Conservation (phyloP, 35 echinoderm and acorn worm genomes). For the Holothuria glaberrima region DNA sequence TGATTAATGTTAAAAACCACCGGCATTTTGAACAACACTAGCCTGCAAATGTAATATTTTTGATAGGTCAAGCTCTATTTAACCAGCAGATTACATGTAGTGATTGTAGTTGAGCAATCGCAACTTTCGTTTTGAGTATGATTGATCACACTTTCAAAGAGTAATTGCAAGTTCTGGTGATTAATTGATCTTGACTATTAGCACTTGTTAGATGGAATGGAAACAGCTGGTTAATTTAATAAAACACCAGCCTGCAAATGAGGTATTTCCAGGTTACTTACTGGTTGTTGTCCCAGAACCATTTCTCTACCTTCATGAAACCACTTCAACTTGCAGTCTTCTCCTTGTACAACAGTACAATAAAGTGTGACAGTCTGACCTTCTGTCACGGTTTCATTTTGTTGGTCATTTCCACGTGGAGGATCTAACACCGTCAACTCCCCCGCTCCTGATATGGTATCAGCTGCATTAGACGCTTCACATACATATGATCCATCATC, state of each 20-base stretch:
- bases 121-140: too few relatives aligned
- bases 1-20: too few relatives aligned
- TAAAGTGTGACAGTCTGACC: slow-evolving; percentile 10
- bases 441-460: slow-evolving; percentile 16
- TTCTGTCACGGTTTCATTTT: slow-evolving; percentile 11
- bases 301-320: slow-evolving; percentile 15
- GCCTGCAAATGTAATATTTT: too few relatives aligned
- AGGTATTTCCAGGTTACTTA: background rate
- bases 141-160: too few relatives aligned
- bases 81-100: too few relatives aligned
- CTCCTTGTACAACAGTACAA: slow-evolving; percentile 26
- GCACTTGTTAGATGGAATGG: too few relatives aligned
- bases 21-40: too few relatives aligned
- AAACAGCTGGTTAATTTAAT: too few relatives aligned
- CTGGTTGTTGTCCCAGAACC: slow-evolving; percentile 9
- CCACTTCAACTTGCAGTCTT: slow-evolving; percentile 15
- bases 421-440: slow-evolving; percentile 30
- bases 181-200: too few relatives aligned
- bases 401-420: slow-evolving; percentile 24
- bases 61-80: too few relatives aligned
- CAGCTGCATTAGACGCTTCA: slow-evolving; percentile 6
- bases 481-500: slow-evolving; percentile 45
- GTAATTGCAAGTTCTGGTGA: background rate
- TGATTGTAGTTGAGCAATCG: too few relatives aligned
- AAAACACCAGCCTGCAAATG: too few relatives aligned